Conservation (phyloP, 2,113 vertebrate genomes). For the Penelope pileata region DNA sequence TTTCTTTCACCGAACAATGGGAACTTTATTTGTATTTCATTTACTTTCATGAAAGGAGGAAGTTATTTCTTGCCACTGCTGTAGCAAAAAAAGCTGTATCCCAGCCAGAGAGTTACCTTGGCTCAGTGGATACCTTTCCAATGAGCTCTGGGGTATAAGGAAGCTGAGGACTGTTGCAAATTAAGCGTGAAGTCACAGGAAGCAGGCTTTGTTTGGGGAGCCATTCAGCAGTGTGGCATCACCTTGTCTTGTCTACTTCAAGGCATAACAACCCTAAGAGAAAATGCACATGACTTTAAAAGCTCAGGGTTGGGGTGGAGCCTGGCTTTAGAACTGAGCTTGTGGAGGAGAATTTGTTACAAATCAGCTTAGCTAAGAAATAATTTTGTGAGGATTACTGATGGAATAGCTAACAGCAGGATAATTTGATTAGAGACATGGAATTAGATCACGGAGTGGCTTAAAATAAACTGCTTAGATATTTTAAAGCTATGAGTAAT, state of each 20-base stretch:
- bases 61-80: neutral
- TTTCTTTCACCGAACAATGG: neutral
- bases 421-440: slow-evolving; percentile 58
- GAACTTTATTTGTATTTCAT: neutral
- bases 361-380: slow-evolving; percentile 65
- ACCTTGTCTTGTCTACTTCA: accelerated
- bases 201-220: neutral
- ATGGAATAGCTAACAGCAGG: slow-evolving; percentile 18
- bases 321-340: neutral
- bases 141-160: neutral
- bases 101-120: accelerated
- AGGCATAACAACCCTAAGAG: neutral
- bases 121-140: neutral
- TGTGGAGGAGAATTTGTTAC: slow-evolving; percentile 27
- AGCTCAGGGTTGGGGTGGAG: neutral
- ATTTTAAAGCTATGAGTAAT: slow-evolving; percentile 49
- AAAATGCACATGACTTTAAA: neutral
- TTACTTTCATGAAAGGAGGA: neutral
- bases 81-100: neutral
- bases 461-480: slow-evolving; percentile 60
- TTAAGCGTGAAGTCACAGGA: neutral
- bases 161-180: neutral
- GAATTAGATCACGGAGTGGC: slow-evolving; percentile 20
- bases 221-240: neutral
- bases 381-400: slow-evolving; percentile 19